These are phyloP conservation scores for Fragum sueziense DNA, from an alignment of 2,888 invertebrate species.

Conservation along the genomic window DNA sequence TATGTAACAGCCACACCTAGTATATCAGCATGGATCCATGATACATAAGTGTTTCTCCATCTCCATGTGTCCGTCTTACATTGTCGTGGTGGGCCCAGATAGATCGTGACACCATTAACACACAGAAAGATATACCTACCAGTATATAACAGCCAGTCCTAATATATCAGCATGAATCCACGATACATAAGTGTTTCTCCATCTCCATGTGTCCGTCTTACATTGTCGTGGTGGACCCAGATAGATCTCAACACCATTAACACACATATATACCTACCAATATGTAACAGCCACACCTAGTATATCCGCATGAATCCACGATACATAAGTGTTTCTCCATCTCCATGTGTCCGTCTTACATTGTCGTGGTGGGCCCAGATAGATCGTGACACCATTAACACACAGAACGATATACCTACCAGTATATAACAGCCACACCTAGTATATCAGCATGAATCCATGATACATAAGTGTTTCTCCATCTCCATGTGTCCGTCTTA, in stretches of 20 bases:
- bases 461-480: constrained; percentile 73
- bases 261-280: constrained; percentile 66
- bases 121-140: constrained; percentile 66
- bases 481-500: constrained; percentile 64
- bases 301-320: constrained; percentile 73
- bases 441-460: constrained; percentile 73
- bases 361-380: constrained; percentile 52
- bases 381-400: constrained; percentile 24
- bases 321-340: constrained; percentile 74
- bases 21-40: constrained; percentile 73
- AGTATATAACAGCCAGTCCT: constrained; percentile 69
- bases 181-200: constrained; percentile 73
- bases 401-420: constrained; percentile 66
- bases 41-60: constrained; percentile 74
- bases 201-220: constrained; percentile 64
- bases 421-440: constrained; percentile 69
- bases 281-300: constrained; percentile 69
- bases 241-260: constrained; percentile 23
- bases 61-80: constrained; percentile 62
- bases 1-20: constrained; percentile 69
- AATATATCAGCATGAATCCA: constrained; percentile 73
- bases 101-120: constrained; percentile 24
- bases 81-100: constrained; percentile 52
- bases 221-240: constrained; percentile 57
- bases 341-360: constrained; percentile 62